These are phyloP conservation scores for Mesorhabditis belari DNA, from an alignment of 2,888 invertebrate genomes.

Conservation along the genomic window DNA sequence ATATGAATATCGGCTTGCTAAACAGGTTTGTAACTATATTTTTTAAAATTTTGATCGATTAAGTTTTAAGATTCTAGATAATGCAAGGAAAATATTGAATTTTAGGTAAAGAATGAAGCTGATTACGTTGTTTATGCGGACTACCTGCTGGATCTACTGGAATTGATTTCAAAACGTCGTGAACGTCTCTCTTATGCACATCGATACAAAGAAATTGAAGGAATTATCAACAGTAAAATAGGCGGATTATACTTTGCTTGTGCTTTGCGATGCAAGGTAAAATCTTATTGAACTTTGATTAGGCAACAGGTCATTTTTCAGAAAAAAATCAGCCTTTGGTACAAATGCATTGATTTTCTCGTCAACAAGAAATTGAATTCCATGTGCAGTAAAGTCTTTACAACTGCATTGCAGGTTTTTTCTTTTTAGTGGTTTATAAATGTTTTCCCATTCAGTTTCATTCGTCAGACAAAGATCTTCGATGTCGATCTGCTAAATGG, in stretches of 20 bases:
- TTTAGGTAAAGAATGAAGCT: conserved; percentile 36
- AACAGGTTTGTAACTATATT: conserved; percentile 20
- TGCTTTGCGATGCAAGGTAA: conserved; percentile 57
- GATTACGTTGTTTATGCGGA: conserved; percentile 64
- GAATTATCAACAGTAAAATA: conserved; percentile 67
- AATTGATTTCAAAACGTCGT: conserved; percentile 59
- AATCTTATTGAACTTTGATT: too few relatives aligned
- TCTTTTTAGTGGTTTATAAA: background rate
- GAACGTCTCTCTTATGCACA: conserved; percentile 59
- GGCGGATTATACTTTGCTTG: conserved; percentile 70
- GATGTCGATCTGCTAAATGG: background rate
- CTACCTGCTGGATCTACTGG: conserved; percentile 67
- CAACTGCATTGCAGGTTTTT: conserved; percentile 59
- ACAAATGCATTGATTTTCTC: conserved; percentile 62
- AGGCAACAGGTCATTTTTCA: background rate
- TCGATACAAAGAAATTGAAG: conserved; percentile 67
- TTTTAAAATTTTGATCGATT: conserved; percentile 6
- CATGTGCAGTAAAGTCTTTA: conserved; percentile 55
- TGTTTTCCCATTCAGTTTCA: background rate
- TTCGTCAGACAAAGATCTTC: background rate
- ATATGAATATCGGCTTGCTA: conserved; percentile 23
- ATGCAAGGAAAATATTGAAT: too few relatives aligned
- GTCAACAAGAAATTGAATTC: conserved; percentile 55
- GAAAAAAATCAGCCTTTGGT: conserved; percentile 61
- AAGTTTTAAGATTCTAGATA: too few relatives aligned